These are phyloP conservation scores for Rousettus madagascariensis DNA, from an alignment of 2,797 vertebrate genomes.

Conservation along the genomic window DNA sequence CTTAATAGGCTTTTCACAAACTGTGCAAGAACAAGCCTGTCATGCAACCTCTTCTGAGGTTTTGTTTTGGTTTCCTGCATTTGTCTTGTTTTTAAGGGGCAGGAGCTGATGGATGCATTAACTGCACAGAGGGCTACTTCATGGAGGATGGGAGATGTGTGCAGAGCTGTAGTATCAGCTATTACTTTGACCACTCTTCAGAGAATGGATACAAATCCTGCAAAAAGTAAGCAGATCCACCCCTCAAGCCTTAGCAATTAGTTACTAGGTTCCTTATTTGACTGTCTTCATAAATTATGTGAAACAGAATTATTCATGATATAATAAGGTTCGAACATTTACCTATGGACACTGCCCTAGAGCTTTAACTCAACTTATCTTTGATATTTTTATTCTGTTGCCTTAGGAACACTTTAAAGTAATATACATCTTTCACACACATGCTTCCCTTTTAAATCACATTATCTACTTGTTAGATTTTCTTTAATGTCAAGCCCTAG, in stretches of 20 bases:
- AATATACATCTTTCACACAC: neutral
- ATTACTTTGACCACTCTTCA: slow-evolving; percentile 91
- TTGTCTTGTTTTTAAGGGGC: slow-evolving; percentile 87
- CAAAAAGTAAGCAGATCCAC: slow-evolving; percentile 89
- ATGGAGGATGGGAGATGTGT: slow-evolving; percentile 97
- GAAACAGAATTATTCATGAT: neutral
- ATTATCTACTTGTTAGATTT: neutral
- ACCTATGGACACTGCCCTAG: neutral
- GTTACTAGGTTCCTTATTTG: neutral
- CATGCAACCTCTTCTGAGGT: neutral
- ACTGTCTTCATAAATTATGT: neutral
- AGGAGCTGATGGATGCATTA: slow-evolving; percentile 93
- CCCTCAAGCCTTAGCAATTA: too few relatives aligned
- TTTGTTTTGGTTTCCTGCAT: slow-evolving; percentile 53
- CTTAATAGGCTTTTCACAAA: neutral
- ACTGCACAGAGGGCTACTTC: slow-evolving; percentile 92
- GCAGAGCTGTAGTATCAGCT: slow-evolving; percentile 89
- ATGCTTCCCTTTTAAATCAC: neutral
- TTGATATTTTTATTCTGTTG: neutral
- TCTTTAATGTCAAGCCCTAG: neutral
- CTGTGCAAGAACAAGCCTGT: neutral
- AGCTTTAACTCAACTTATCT: neutral
- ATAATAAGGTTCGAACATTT: neutral
- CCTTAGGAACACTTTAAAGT: neutral
- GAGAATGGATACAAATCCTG: slow-evolving; percentile 92